phyloP scores from a whole-genome alignment of 2,113 vertebrate species.

The Mormyrus iriodes region DNA sequence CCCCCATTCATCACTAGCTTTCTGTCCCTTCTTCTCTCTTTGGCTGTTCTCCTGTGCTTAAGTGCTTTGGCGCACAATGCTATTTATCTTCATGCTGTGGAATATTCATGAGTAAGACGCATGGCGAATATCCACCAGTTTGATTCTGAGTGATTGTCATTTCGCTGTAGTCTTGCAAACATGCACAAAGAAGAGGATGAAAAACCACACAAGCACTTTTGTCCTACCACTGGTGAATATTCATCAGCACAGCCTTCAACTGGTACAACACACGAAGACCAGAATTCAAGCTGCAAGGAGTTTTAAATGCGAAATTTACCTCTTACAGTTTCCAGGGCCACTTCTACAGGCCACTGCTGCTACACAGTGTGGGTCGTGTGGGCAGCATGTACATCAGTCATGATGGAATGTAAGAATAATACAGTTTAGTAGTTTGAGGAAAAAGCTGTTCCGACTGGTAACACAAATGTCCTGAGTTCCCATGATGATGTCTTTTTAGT shows the following conservation, averaged over 20 bases:
- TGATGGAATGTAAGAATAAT: neutral
- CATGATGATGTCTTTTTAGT: neutral
- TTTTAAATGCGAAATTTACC: neutral
- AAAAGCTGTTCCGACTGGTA: neutral
- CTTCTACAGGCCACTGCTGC: neutral
- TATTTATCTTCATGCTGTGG: neutral
- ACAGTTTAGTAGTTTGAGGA: neutral
- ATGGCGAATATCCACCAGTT: neutral
- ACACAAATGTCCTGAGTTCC: neutral
- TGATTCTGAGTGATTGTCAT: conserved; percentile 4
- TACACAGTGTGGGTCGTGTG: neutral
- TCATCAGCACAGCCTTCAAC: neutral
- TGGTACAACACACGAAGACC: neutral
- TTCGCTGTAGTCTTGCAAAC: neutral
- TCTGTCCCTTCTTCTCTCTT: neutral
- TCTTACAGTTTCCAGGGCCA: neutral
- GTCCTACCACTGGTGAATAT: neutral
- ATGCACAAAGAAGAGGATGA: neutral
- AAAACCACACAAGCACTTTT: neutral
- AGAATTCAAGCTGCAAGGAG: neutral
- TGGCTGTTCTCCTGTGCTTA: neutral
- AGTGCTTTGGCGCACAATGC: neutral
- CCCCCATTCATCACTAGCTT: neutral
- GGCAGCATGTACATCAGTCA: neutral
- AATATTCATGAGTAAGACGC: neutral